Percentiles rank a stretch among this genome's conserved stretches.
Conservation (phyloP, 2,888 invertebrate genomes). For the Phlogophora meticulosa region DNA sequence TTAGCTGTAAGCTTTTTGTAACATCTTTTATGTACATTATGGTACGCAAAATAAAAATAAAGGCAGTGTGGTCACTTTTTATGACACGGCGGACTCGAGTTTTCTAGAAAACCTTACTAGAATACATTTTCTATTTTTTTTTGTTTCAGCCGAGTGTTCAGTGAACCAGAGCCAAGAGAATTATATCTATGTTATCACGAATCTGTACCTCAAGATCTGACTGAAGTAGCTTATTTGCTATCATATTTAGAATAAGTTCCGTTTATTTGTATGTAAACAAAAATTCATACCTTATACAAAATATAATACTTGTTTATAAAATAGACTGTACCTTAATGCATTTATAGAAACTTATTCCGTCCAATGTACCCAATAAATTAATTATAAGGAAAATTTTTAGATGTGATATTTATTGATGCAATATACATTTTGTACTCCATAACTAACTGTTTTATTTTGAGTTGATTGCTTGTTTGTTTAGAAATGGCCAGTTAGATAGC, state of each 20-base stretch:
- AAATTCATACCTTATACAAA: not conserved
- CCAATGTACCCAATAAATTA: slow-evolving; percentile 29
- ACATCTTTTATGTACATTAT: too few relatives aligned
- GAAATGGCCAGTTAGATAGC: too few relatives aligned
- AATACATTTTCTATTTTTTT: too few relatives aligned
- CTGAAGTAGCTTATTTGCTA: slow-evolving; percentile 96
- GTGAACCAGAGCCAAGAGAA: slow-evolving; percentile 94
- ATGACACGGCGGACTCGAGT: too few relatives aligned
- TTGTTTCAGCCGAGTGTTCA: slow-evolving; percentile 93
- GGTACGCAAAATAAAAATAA: too few relatives aligned
- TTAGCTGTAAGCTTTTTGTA: too few relatives aligned
- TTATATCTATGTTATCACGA: slow-evolving; percentile 97
- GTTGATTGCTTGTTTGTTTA: too few relatives aligned
- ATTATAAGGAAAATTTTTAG: slow-evolving; percentile 1
- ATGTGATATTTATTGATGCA: slow-evolving; percentile 3
- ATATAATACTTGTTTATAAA: not conserved
- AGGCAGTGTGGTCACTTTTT: too few relatives aligned
- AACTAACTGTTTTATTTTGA: slow-evolving; percentile 13
- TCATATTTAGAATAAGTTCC: slow-evolving; percentile 87
- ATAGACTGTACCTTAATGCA: slow-evolving; percentile 6
- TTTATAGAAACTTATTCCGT: slow-evolving; percentile 41
- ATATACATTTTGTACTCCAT: not conserved
- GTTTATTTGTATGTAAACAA: not conserved
- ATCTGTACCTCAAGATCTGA: slow-evolving; percentile 96
- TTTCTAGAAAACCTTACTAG: too few relatives aligned